Conservation (phyloP, 1,140 invertebrate genomes). For the Nautilus pompilius region DNA sequence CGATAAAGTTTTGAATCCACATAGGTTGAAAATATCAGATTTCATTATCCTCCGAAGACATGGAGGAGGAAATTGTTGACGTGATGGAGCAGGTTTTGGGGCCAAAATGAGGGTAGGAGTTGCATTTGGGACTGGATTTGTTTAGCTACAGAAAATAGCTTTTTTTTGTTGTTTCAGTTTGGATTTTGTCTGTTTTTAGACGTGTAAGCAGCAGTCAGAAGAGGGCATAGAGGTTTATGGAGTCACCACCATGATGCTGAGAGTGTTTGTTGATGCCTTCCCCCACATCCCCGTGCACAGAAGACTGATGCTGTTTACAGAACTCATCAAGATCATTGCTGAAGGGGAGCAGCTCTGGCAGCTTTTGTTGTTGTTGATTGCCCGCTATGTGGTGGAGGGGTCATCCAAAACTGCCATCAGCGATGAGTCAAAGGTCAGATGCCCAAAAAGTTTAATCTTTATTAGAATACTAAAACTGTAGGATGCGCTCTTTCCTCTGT, state of each 20-base stretch:
- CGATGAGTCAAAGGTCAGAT: conserved; percentile 17
- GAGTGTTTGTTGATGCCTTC: conserved; percentile 84
- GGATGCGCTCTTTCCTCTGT: background rate
- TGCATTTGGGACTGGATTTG: too few relatives aligned
- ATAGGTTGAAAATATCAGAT: too few relatives aligned
- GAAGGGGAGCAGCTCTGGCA: conserved; percentile 71
- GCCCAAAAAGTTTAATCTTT: too few relatives aligned
- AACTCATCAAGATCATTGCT: conserved; percentile 72
- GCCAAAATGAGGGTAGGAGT: too few relatives aligned
- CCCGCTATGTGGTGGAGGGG: conserved; percentile 37
- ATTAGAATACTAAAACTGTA: too few relatives aligned
- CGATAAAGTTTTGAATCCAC: too few relatives aligned
- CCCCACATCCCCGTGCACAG: conserved; percentile 88
- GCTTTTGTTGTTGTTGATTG: conserved; percentile 49
- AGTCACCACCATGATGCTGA: conserved; percentile 66
- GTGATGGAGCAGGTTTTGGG: too few relatives aligned
- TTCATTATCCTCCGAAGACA: too few relatives aligned
- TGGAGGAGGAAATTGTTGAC: too few relatives aligned
- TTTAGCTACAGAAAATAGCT: too few relatives aligned
- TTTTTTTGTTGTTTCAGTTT: background rate
- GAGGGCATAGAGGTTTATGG: too few relatives aligned
- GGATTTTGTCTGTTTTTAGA: background rate
- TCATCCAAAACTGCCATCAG: conserved; percentile 5
- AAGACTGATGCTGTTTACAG: conserved; percentile 73
- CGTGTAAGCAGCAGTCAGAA: too few relatives aligned